These are phyloP conservation scores for Taurulus bubalis DNA, from an alignment of 2,113 vertebrate genomes.

Conservation along the genomic window DNA sequence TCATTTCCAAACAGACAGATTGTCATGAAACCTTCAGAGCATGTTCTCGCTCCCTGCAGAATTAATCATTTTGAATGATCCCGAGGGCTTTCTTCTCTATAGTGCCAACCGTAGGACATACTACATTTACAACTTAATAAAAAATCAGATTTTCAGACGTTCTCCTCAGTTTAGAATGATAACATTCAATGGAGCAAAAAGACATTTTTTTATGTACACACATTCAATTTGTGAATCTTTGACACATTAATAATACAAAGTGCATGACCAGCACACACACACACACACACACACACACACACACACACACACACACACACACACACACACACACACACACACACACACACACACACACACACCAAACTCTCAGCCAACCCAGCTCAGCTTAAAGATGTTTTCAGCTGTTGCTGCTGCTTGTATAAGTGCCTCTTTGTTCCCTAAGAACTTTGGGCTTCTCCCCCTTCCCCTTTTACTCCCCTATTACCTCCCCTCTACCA, in stretches of 20 bases:
- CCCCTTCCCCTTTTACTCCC: slow-evolving; percentile 35
- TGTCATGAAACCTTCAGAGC: background rate
- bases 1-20: background rate
- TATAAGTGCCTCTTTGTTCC: slow-evolving; percentile 84
- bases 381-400: slow-evolving; percentile 78
- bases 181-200: background rate
- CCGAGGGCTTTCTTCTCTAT: background rate
- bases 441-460: slow-evolving; percentile 58
- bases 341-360: slow-evolving; percentile 18
- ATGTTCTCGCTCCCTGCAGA: background rate
- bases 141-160: background rate
- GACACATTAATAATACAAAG: background rate
- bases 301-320: slow-evolving; percentile 22
- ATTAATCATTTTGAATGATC: background rate
- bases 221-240: background rate
- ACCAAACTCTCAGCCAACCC: slow-evolving; percentile 39
- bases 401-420: slow-evolving; percentile 83
- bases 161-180: background rate
- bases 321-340: slow-evolving; percentile 25
- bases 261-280: background rate
- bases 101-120: background rate
- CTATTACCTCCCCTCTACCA: slow-evolving; percentile 39
- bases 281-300: slow-evolving; percentile 25
- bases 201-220: background rate
- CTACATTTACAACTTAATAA: background rate